A percentile compares a stretch with the other conserved stretches of the same genome.
Evolutionary conservation across 2,113 vertebrate species (phyloP).

Genomic region (Sphyrna mokarran): DNA sequence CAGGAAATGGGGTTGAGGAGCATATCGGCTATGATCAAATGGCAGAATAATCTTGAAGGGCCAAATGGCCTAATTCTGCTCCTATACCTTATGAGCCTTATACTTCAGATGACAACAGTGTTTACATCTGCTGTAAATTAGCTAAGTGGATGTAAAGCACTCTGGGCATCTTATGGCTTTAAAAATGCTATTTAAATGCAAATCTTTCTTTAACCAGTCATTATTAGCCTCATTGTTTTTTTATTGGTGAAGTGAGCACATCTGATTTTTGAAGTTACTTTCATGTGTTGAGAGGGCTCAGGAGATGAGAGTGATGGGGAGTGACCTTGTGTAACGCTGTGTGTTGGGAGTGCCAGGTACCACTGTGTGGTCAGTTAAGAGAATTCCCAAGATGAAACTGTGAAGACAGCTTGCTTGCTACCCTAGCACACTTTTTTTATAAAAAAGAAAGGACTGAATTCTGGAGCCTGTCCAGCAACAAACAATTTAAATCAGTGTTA

Average conservation of each 20-base stretch:
- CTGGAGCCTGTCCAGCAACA: neutral
- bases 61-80: too few species aligned
- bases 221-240: neutral
- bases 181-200: neutral
- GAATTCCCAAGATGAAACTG: neutral
- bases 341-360: neutral
- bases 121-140: too few species aligned
- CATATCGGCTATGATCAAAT: too few species aligned
- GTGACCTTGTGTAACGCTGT: neutral
- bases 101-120: neutral
- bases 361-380: neutral
- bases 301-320: neutral
- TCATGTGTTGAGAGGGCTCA: too few species aligned
- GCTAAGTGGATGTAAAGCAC: neutral
- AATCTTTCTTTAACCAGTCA: neutral
- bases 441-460: neutral
- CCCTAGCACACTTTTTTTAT: neutral
- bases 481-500: slow-evolving; percentile 12
- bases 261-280: neutral
- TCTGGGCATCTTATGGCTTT: neutral
- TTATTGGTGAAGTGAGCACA: neutral
- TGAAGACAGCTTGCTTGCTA: neutral
- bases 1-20: too few species aligned
- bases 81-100: too few species aligned
- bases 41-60: too few species aligned